phyloP scores from a whole-genome alignment of 2,888 invertebrate species.

The Perithous albicinctus region DNA sequence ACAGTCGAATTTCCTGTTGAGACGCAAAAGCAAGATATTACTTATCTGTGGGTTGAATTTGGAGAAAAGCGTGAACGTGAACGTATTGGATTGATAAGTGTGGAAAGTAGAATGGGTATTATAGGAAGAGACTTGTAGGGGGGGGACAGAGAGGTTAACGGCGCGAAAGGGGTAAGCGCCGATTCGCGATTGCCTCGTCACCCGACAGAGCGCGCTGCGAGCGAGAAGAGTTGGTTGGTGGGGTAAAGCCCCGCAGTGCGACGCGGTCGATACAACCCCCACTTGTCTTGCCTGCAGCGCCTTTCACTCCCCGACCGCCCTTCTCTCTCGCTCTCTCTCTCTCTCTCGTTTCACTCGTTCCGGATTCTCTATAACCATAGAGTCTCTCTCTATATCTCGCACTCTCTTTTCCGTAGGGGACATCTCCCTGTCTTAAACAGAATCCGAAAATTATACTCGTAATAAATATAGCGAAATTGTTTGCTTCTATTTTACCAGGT shows the following conservation, averaged over 20 bases:
- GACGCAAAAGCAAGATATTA: too few species aligned
- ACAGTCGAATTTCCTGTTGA: too few species aligned
- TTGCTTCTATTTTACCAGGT: too few species aligned
- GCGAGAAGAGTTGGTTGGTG: constrained; percentile 68
- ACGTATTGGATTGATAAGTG: background rate
- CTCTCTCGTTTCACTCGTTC: constrained; percentile 21
- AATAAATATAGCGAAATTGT: too few species aligned
- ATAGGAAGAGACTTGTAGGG: constrained; percentile 47
- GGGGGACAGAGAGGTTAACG: constrained; percentile 43
- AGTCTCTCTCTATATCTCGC: constrained; percentile 16
- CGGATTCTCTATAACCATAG: background rate
- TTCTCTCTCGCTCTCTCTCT: constrained; percentile 5
- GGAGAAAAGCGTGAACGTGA: too few species aligned
- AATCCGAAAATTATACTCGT: too few species aligned
- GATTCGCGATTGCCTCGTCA: constrained; percentile 4
- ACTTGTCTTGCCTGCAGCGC: constrained; percentile 68
- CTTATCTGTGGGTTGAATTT: too few species aligned
- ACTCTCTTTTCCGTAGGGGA: constrained; percentile 9
- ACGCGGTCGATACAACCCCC: constrained; percentile 84
- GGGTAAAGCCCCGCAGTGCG: constrained; percentile 85
- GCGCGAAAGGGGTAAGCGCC: constrained; percentile 19
- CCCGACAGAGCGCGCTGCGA: constrained; percentile 44
- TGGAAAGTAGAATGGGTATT: constrained; percentile 34
- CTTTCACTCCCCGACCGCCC: constrained; percentile 60
- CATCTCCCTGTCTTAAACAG: too few species aligned